Conservation (phyloP, 30 jellyfish, hydroid and myxozoan genomes). For the Euphysa ruthae region DNA sequence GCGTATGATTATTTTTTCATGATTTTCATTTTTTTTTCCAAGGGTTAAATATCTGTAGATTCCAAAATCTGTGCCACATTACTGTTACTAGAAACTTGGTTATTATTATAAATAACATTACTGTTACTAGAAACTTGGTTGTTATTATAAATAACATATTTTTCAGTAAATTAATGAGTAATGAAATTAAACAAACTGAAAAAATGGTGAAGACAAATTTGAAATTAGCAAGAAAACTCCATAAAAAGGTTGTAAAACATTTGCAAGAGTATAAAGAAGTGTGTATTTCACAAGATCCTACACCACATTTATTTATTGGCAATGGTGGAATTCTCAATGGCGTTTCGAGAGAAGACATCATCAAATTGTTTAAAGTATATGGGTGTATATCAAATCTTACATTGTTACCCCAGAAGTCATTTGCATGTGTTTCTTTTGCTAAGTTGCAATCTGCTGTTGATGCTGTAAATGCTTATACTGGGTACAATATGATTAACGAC, state of each 20-base stretch:
- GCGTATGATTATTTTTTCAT: no score
- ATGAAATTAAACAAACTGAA: no score
- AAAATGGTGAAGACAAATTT: no score
- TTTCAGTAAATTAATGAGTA: no score
- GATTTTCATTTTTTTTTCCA: no score
- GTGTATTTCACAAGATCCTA: constrained; percentile 47
- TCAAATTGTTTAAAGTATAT: constrained; percentile 33
- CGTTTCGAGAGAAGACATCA: constrained; percentile 38
- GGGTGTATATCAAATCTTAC: constrained; percentile 46
- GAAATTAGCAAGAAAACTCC: constrained; percentile 52
- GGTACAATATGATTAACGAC: constrained; percentile 2
- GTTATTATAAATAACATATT: no score
- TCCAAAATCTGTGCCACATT: no score
- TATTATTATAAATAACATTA: no score
- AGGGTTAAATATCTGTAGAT: no score
- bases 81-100: no score
- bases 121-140: no score
- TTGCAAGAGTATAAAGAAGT: constrained; percentile 29
- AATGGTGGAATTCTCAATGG: constrained; percentile 89
- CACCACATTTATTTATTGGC: constrained; percentile 64
- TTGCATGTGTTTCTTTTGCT: constrained; percentile 40
- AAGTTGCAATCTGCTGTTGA: constrained; percentile 15
- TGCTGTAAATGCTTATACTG: constrained; percentile 43
- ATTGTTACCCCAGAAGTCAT: constrained; percentile 69
- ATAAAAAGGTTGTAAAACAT: constrained; percentile 43